Conservation (phyloP, 2,113 vertebrate genomes). For the Opisthocomus hoazin region DNA sequence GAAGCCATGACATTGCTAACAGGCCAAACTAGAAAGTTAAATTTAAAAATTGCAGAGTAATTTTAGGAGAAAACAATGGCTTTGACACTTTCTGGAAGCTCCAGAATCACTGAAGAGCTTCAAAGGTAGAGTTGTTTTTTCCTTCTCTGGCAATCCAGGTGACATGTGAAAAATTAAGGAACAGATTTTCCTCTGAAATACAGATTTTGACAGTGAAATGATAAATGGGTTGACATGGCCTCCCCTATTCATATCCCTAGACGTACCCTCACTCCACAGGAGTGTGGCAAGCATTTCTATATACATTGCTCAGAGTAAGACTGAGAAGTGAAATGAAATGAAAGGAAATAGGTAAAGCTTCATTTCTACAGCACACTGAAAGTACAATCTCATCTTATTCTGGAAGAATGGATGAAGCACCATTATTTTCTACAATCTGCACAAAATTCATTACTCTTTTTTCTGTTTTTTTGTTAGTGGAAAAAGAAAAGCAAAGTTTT, state of each 20-base stretch:
- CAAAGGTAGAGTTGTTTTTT: background rate
- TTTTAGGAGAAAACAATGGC: background rate
- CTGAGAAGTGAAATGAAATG: background rate
- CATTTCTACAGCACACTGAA: background rate
- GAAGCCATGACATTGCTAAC: background rate
- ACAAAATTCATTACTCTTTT: background rate
- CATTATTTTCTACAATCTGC: background rate
- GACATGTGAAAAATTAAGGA: background rate
- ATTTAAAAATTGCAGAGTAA: fast-evolving
- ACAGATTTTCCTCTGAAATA: background rate
- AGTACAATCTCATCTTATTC: background rate
- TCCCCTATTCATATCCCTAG: fast-evolving
- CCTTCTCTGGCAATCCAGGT: background rate
- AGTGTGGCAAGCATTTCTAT: background rate
- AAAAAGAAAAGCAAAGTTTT: background rate
- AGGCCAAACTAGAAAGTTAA: background rate
- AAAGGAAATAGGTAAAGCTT: background rate
- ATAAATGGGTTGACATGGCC: background rate
- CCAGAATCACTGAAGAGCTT: background rate
- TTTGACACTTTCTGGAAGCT: background rate
- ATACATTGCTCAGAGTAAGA: background rate
- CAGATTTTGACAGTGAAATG: background rate
- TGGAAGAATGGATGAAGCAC: background rate
- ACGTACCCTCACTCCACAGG: background rate
- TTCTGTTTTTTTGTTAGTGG: background rate